phyloP scores from a whole-genome alignment of 2,888 invertebrate species.

The Tortricodes alternella region DNA sequence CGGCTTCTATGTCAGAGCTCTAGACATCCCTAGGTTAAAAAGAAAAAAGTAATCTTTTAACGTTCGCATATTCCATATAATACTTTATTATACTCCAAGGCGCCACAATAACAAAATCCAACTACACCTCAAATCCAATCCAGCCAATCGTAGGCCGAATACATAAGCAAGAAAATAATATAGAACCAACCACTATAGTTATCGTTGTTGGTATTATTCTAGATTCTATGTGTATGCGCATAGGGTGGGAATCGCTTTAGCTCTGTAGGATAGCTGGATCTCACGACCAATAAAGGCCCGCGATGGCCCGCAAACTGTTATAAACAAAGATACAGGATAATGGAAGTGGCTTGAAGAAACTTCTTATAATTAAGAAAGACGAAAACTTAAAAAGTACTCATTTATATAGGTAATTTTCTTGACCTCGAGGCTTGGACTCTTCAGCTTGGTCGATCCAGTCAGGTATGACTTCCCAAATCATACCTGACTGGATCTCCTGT shows the following conservation, averaged over 20 bases:
- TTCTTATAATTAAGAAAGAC: too few relatives aligned
- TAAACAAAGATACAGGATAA: conserved; percentile 26
- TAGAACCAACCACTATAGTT: background rate
- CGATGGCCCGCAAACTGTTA: conserved; percentile 42
- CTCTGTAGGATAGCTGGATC: conserved; percentile 32
- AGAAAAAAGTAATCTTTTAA: too few relatives aligned
- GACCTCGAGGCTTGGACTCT: too few relatives aligned
- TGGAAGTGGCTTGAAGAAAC: conserved; percentile 13
- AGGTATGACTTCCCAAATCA: too few relatives aligned
- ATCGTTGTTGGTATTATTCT: background rate
- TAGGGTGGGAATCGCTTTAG: background rate
- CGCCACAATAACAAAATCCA: conserved; percentile 13
- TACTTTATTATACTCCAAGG: conserved; percentile 14
- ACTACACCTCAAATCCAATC: conserved; percentile 19
- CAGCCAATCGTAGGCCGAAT: conserved; percentile 6
- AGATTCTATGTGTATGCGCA: background rate
- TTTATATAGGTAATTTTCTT: too few relatives aligned
- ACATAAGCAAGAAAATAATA: conserved; percentile 4
- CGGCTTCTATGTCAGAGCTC: too few relatives aligned
- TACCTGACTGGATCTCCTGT: too few relatives aligned
- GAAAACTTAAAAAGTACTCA: too few relatives aligned
- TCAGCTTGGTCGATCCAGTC: too few relatives aligned
- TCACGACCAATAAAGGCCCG: conserved; percentile 52
- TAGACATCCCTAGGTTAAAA: too few relatives aligned
- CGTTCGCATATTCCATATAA: background rate